These are phyloP conservation scores for Cossypha caffra DNA, from an alignment of 2,797 vertebrate species.

Conservation along the genomic window DNA sequence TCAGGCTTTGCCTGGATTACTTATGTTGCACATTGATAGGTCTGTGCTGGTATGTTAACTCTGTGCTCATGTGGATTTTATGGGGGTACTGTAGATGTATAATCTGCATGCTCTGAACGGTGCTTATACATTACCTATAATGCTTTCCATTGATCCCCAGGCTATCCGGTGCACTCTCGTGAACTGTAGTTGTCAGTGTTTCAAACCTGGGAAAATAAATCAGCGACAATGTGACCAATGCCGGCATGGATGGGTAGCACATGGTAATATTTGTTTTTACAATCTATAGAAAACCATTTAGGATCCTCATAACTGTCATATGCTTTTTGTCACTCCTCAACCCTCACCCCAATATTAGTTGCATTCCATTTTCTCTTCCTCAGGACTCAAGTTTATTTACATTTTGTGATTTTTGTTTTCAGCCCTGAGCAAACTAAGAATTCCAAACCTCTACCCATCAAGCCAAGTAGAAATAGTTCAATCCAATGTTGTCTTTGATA, in stretches of 20 bases:
- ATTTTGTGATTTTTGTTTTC: constrained; percentile 49
- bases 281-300: not conserved
- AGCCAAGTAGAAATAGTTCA: constrained; percentile 98
- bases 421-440: constrained; percentile 94
- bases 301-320: not conserved
- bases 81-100: not conserved
- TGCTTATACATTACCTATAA: not conserved
- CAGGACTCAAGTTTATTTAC: not conserved
- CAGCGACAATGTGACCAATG: constrained; percentile 94
- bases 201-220: constrained; percentile 94
- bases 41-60: not conserved
- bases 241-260: constrained; percentile 97
- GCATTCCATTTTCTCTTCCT: not conserved
- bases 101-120: not conserved
- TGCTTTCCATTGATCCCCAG: constrained; percentile 75
- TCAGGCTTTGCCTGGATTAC: not conserved
- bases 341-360: not conserved
- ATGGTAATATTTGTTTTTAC: constrained; percentile 82
- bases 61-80: not conserved
- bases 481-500: constrained; percentile 96
- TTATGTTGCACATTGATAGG: not conserved
- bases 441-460: constrained; percentile 88
- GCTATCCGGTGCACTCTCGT: constrained; percentile 92
- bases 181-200: constrained; percentile 93
- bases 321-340: not conserved